Evolutionary conservation across 2,888 invertebrate species (phyloP).

Genomic region (Octonoba sinensis): DNA sequence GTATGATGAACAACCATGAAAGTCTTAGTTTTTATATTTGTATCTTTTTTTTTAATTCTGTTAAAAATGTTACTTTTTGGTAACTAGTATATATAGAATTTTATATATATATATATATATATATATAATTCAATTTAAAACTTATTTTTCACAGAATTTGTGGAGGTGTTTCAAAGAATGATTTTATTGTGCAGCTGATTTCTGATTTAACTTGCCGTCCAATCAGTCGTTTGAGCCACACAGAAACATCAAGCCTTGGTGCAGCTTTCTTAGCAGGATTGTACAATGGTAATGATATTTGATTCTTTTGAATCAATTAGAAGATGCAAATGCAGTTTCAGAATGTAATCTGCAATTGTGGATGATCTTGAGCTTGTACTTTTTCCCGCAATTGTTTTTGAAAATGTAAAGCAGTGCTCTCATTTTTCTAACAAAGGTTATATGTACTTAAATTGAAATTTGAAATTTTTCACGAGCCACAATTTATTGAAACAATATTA

Average conservation of each 20-base stretch:
- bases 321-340: background rate
- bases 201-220: conserved; percentile 83
- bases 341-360: background rate
- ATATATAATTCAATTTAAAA: background rate
- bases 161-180: conserved; percentile 95
- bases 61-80: too few relatives aligned
- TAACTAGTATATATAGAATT: background rate
- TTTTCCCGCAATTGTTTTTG: background rate
- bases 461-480: too few relatives aligned
- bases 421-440: too few relatives aligned
- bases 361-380: background rate
- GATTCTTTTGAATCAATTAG: background rate
- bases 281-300: conserved; percentile 75
- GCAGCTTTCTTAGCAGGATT: conserved; percentile 88
- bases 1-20: too few relatives aligned
- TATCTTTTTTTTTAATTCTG: too few relatives aligned
- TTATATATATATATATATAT: background rate
- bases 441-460: too few relatives aligned
- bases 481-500: too few relatives aligned
- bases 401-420: background rate
- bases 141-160: conserved; percentile 80
- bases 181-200: conserved; percentile 89
- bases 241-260: conserved; percentile 88
- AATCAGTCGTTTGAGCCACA: conserved; percentile 81
- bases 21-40: too few relatives aligned